A percentile compares a stretch with the other conserved stretches of the same genome.
Conservation (phyloP, 1,140 invertebrate species). For the Listronotus bonariensis region DNA sequence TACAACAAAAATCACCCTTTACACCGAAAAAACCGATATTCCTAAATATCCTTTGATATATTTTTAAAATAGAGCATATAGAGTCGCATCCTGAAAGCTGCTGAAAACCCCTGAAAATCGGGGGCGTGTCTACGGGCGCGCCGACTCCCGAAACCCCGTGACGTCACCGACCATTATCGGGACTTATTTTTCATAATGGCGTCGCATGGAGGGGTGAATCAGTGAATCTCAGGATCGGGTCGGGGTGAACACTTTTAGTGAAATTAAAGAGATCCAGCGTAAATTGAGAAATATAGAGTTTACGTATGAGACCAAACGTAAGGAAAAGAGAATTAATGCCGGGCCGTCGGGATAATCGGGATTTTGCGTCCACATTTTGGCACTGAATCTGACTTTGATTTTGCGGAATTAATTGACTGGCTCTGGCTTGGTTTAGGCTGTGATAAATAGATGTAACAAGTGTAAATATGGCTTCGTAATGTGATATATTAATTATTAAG, state of each 20-base stretch:
- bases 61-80: too few species aligned
- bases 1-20: neutral
- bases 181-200: constrained; percentile 52
- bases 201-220: constrained; percentile 39
- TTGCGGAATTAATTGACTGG: constrained; percentile 14
- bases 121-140: constrained; percentile 16
- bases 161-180: constrained; percentile 47
- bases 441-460: constrained; percentile 20
- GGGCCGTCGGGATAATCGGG: constrained; percentile 20
- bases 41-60: constrained; percentile 1
- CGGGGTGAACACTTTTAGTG: constrained; percentile 47
- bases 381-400: constrained; percentile 24
- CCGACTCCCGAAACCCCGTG: constrained; percentile 41
- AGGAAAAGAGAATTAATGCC: constrained; percentile 32
- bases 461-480: constrained; percentile 18
- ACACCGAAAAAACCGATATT: constrained; percentile 15
- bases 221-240: constrained; percentile 48
- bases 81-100: constrained; percentile 10
- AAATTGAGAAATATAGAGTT: constrained; percentile 51
- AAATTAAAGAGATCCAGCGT: constrained; percentile 42
- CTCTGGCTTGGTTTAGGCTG: constrained; percentile 1
- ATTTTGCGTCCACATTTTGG: constrained; percentile 13
- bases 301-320: constrained; percentile 34
- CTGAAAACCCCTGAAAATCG: constrained; percentile 10
- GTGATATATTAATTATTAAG: constrained; percentile 11